Percentiles rank a stretch among this genome's conserved stretches.
Conservation (phyloP, 2,888 invertebrate genomes). For the Watsonalla binaria region DNA sequence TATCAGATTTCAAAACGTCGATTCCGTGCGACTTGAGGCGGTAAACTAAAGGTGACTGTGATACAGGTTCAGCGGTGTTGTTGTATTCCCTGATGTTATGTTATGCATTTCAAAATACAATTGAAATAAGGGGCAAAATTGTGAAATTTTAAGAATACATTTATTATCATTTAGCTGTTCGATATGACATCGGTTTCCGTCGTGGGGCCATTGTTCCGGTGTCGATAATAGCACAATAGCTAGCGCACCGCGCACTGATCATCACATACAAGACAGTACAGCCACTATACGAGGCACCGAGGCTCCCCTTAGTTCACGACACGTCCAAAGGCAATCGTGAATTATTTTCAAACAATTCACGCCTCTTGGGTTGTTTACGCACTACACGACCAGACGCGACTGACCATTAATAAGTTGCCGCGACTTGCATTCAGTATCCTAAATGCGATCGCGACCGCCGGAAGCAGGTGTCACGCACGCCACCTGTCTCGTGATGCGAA, state of each 20-base stretch:
- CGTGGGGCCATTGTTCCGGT: conserved; percentile 25
- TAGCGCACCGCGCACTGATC: conserved; percentile 10
- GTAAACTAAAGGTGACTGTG: neutral
- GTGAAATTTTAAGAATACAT: neutral
- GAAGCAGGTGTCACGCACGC: conserved; percentile 62
- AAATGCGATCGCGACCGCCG: conserved; percentile 45
- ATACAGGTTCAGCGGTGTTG: neutral
- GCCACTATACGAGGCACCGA: neutral
- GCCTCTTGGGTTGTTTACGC: conserved; percentile 12
- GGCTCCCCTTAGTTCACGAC: neutral
- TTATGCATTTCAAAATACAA: neutral
- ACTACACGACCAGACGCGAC: conserved; percentile 20
- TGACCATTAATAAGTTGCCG: conserved; percentile 28
- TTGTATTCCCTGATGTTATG: neutral
- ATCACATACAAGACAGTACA: neutral
- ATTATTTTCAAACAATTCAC: neutral
- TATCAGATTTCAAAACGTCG: conserved; percentile 16
- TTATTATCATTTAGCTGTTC: conserved; percentile 24
- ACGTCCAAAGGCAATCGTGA: neutral
- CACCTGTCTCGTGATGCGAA: conserved; percentile 57
- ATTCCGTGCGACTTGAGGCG: conserved; percentile 10
- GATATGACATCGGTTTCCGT: conserved; percentile 27
- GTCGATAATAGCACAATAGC: conserved; percentile 24
- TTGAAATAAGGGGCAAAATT: neutral
- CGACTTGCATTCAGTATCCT: conserved; percentile 27